phyloP scores from a whole-genome alignment of 2,797 vertebrate species.

The Notamacropus eugenii region DNA sequence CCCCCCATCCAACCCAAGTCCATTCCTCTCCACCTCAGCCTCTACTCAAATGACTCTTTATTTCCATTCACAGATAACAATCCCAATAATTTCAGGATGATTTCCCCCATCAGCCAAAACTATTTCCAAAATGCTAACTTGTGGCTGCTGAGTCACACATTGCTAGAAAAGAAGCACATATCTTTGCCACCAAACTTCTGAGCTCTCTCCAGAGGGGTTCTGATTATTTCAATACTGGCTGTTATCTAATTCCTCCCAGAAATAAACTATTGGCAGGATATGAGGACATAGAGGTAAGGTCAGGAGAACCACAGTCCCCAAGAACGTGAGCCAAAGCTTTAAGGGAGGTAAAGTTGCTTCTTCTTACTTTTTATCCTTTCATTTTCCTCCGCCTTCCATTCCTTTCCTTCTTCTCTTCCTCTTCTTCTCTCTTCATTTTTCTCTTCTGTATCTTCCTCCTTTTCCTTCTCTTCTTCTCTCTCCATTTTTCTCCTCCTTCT shows the following conservation, averaged over 20 bases:
- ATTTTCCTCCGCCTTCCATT: background rate
- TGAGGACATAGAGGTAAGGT: background rate
- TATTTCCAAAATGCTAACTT: constrained; percentile 76
- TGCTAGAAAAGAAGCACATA: background rate
- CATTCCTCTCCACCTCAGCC: constrained; percentile 44
- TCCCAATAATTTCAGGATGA: constrained; percentile 53
- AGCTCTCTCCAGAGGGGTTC: background rate
- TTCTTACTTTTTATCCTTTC: background rate
- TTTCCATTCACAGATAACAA: constrained; percentile 73
- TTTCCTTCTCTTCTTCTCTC: background rate
- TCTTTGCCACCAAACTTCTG: constrained; percentile 1
- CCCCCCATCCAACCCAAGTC: constrained; percentile 45
- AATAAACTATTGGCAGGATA: background rate
- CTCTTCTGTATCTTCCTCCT: no score
- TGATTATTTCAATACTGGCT: constrained; percentile 1
- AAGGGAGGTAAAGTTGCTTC: constrained; percentile 3
- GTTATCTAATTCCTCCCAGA: background rate
- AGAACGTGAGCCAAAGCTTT: background rate
- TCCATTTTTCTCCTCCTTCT: background rate
- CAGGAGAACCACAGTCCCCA: background rate
- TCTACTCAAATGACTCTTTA: constrained; percentile 64
- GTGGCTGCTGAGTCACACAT: constrained; percentile 75
- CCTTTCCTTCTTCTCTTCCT: no score
- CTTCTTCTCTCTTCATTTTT: no score
- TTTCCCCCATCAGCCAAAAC: constrained; percentile 64